Base-by-base conservation (phyloP, 2,888 invertebrate genomes). In the Harpalus rufipes region DNA sequence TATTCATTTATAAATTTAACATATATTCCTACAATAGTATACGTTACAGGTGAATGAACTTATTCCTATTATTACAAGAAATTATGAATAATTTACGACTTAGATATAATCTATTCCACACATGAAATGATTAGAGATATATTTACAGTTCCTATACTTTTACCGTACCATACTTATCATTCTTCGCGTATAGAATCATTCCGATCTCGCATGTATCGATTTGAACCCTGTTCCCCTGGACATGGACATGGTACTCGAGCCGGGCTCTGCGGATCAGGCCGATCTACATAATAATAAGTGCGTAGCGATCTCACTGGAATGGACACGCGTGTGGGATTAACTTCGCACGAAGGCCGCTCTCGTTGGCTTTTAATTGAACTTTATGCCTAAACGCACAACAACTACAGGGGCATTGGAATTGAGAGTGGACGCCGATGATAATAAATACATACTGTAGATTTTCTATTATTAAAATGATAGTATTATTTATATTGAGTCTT, bases 271-370 rank as follows among this genome's bases (percentile, higher is more conserved):
- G 90, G 91, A 91, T 91, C 91, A 90, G 90, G 90, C 90, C 91
- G 91, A 91, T 91, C 91, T 91, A 91, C 91, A 91, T 91, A 91
- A 91, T 91, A 91, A 91, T 91, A 91, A 91, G 90, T 90, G 89
- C 88, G 84, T 76, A 39, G 18, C 32, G 81, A 51, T 74, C 61
- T 65, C 44, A 58, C 14, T 78, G 76, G 59, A 41, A 41, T 25
- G 59, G 80, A 56, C 76, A 44, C 59, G 78, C 61, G 63, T 56
- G 63, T 78, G 72, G 84, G 84, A 84, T 84, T 84, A 84, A 79
- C 84, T 84, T 44, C 16, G 68, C 68, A 68, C 81, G 81, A 65
- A 68, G 2, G 21, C 14, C 78, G 12, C 56, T 14, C 51, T 39
- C 68, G 58, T 16, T 41, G 32, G 61, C 76, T 61, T 72, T 83